A percentile compares a stretch with the other conserved stretches of the same genome.
Conservation (phyloP, 23 tunicate genomes). For the Halocynthia roretzi region DNA sequence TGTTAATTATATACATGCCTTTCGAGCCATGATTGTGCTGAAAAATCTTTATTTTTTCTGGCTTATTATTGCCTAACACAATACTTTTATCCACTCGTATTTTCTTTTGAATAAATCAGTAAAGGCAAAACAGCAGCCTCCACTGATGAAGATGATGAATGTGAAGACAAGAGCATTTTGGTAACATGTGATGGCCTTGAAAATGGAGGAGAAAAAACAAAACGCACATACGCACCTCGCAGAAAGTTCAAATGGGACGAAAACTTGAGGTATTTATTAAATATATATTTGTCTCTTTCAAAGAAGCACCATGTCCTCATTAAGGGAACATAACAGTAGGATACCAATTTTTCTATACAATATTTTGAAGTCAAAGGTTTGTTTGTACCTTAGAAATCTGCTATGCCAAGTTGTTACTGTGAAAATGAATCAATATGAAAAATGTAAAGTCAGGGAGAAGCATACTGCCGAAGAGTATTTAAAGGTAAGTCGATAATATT, state of each 20-base stretch:
- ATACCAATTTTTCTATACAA: background rate
- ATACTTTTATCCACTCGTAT: no score
- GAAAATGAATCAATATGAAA: conserved; percentile 53
- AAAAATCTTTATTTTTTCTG: no score
- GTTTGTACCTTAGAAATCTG: conserved; percentile 24
- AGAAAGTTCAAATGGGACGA: conserved; percentile 88
- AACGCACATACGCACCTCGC: conserved; percentile 83
- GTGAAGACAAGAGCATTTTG: conserved; percentile 10
- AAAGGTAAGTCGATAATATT: conserved; percentile 39
- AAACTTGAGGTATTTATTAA: conserved; percentile 32
- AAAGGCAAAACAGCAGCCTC: conserved; percentile 18
- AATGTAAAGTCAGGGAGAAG: conserved; percentile 26
- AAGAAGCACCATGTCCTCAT: no score
- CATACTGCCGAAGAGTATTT: conserved; percentile 61
- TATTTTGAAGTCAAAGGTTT: no score
- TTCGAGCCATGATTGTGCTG: no score
- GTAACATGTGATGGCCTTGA: conserved; percentile 26
- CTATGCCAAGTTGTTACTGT: conserved; percentile 60
- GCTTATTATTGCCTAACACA: no score
- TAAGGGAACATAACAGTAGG: no score
- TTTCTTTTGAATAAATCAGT: no score
- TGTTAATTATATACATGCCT: no score
- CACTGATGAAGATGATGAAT: conserved; percentile 73
- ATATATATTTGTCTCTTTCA: background rate
- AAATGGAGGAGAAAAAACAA: conserved; percentile 67